Conservation (phyloP, 2,113 vertebrate genomes). For the Hypanus sabinus region DNA sequence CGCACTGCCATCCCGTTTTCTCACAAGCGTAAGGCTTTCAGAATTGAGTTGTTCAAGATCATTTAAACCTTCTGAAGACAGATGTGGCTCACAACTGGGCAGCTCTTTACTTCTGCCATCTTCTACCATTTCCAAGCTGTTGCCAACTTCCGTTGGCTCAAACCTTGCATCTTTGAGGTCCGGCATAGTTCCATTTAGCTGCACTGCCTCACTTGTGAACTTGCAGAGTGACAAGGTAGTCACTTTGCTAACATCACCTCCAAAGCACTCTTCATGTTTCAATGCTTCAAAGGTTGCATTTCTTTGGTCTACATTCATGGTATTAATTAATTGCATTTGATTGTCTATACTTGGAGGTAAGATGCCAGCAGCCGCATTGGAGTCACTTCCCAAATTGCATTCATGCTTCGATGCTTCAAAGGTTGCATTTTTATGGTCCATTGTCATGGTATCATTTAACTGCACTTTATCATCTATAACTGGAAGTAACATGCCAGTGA, state of each 20-base stretch:
- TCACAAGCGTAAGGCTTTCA: not conserved
- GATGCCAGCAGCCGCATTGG: not conserved
- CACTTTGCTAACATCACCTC: too few relatives aligned
- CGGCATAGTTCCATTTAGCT: not conserved
- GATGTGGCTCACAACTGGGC: not conserved
- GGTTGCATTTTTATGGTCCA: not conserved
- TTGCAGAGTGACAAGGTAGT: too few relatives aligned
- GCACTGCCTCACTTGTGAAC: not conserved
- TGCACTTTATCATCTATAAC: not conserved
- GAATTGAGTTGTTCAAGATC: not conserved
- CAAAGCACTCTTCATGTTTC: not conserved
- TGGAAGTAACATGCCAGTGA: not conserved
- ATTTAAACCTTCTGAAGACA: not conserved
- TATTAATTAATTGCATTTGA: not conserved
- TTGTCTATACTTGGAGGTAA: not conserved
- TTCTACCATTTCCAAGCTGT: not conserved
- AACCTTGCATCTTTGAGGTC: not conserved
- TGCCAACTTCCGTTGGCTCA: not conserved
- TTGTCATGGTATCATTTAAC: not conserved
- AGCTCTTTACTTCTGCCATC: not conserved
- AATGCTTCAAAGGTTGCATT: not conserved
- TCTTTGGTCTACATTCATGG: not conserved
- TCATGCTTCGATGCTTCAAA: not conserved
- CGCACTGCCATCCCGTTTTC: not conserved
- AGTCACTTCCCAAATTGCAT: not conserved